Conservation (phyloP, 2,888 invertebrate species). For the Synanthedon vespiformis region DNA sequence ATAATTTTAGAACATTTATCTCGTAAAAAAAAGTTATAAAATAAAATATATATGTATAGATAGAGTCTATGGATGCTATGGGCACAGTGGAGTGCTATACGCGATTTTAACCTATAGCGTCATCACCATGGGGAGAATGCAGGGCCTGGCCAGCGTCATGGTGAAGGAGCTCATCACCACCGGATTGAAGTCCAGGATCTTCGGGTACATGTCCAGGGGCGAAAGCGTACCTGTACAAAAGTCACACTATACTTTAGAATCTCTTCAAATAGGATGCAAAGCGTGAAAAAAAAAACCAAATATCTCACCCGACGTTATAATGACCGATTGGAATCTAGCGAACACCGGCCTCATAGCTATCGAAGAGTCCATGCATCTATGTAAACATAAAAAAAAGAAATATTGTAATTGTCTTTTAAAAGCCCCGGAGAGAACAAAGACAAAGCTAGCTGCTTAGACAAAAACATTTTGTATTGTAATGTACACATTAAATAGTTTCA, state of each 20-base stretch:
- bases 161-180: constrained; percentile 97
- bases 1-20: no score
- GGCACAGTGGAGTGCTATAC: neutral
- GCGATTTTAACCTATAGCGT: constrained; percentile 10
- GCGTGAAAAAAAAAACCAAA: neutral
- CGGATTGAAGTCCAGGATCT: constrained; percentile 97
- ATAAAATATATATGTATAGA: neutral
- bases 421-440: neutral
- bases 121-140: constrained; percentile 92
- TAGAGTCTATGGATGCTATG: neutral
- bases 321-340: constrained; percentile 94
- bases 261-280: neutral
- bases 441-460: neutral
- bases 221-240: constrained; percentile 84
- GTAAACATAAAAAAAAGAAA: constrained; percentile 19
- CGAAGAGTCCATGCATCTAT: constrained; percentile 97
- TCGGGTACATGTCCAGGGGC: constrained; percentile 99
- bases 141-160: constrained; percentile 97
- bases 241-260: neutral
- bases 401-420: neutral
- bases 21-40: neutral
- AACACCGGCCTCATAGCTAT: constrained; percentile 98
- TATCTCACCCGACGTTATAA: constrained; percentile 85
- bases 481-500: no score
- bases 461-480: no score